A percentile compares a stretch with the other conserved stretches of the same genome.
phyloP scores from a whole-genome alignment of 1,140 invertebrate species.

The Notospermus geniculatus region DNA sequence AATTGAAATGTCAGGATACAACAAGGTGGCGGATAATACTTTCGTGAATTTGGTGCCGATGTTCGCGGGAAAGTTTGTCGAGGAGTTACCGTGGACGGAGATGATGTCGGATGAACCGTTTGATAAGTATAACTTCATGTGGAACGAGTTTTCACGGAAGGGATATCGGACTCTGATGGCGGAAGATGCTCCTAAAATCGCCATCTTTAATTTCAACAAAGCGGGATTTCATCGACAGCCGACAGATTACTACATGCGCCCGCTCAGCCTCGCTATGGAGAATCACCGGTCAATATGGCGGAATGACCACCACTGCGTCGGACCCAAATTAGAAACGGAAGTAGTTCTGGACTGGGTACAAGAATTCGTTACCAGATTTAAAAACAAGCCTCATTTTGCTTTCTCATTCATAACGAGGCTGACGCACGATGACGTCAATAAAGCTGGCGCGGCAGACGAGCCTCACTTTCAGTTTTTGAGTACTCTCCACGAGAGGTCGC shows the following conservation, averaged over 20 bases:
- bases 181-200: slow-evolving; percentile 58
- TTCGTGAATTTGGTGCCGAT: slow-evolving; percentile 55
- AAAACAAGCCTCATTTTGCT: slow-evolving; percentile 43
- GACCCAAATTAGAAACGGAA: slow-evolving; percentile 40
- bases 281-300: slow-evolving; percentile 40
- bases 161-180: slow-evolving; percentile 59
- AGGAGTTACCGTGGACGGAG: slow-evolving; percentile 52
- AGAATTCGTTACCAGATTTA: slow-evolving; percentile 36
- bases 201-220: slow-evolving; percentile 58
- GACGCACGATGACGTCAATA: slow-evolving; percentile 50
- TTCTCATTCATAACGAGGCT: slow-evolving; percentile 53
- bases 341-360: slow-evolving; percentile 44
- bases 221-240: slow-evolving; percentile 55
- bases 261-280: slow-evolving; percentile 50
- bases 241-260: slow-evolving; percentile 57
- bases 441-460: slow-evolving; percentile 41
- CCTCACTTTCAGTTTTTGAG: slow-evolving; percentile 46
- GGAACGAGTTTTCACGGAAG: slow-evolving; percentile 56
- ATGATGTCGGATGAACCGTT: slow-evolving; percentile 38
- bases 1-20: slow-evolving; percentile 49
- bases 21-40: slow-evolving; percentile 54
- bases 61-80: slow-evolving; percentile 44
- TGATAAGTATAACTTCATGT: slow-evolving; percentile 58
- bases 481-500: slow-evolving; percentile 35
- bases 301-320: slow-evolving; percentile 42